Evolutionary conservation across 2,797 vertebrate species (phyloP), one percentile per base, ranked within the genome.

Genomic region (Eulemur mongoz): DNA sequence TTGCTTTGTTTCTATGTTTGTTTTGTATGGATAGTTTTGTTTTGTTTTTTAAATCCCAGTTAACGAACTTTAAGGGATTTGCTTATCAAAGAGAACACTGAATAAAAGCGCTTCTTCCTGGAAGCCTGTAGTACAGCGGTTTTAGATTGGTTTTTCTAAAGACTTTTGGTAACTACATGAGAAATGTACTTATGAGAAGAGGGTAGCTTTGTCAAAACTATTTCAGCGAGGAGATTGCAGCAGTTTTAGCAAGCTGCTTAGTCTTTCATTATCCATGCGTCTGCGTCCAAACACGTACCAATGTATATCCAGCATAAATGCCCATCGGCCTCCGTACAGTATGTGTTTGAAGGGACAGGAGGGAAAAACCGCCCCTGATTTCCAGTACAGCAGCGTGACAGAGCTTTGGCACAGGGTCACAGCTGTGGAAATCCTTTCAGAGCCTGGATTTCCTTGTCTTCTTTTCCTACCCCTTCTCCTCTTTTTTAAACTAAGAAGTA

Each of bases 21-120:
- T 75, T 96, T 92, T 86, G 40, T 84, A 43, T 9, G 61, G 84
- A 75, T 35, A 92, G 15, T 3, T 45, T 76, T 86, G 95, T 32
- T 10, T 89, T 32, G 40, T 80, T 89, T 96, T n/a, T 10, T 91
- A 32, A 79, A 90, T 18, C 38, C 50, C 73, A 17, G 35, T 85
- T 82, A 91, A 52, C 78, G 94, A 95, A 91, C 78, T 43, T 43
- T 67, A 27, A 78, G 50, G 90, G 30, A 79, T 93, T 79, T 65
- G 30, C 86, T 97, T 40, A 52, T 45, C 75, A 69, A 40, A 48
- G 82, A 40, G 20, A 94, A 93, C 22, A 17, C 7, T 22, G 63
- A 9, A 43, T 96, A 32, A 85, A 95, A 94, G 79, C 78, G n/a
- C 45, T 57, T 94, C 14, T 48, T 63, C 4, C 93, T 61, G 40